Percentiles rank a stretch among this genome's conserved stretches.
These are phyloP conservation scores for Eupeodes luniger DNA, from an alignment of 2,888 invertebrate genomes.

Conservation along the genomic window DNA sequence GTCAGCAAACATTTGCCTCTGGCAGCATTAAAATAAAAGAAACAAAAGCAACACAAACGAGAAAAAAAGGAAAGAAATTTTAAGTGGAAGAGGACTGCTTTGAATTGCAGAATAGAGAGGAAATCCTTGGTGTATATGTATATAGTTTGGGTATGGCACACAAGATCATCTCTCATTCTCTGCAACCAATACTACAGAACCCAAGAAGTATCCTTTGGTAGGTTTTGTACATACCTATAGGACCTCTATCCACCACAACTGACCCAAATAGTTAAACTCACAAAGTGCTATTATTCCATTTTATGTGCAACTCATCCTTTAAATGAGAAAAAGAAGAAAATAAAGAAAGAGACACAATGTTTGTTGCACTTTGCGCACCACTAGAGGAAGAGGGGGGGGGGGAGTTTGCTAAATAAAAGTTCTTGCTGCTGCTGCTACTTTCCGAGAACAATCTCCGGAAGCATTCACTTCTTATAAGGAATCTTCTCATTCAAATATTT, in stretches of 20 bases:
- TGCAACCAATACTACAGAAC: not conserved
- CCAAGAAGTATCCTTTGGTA: constrained; percentile 14
- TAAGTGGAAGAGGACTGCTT: constrained; percentile 11
- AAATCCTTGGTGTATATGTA: not conserved
- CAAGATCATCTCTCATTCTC: not conserved
- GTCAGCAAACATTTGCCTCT: constrained; percentile 69
- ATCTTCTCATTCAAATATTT: constrained; percentile 72
- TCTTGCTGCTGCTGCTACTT: not conserved
- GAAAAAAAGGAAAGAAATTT: constrained; percentile 37
- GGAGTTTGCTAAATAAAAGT: not conserved
- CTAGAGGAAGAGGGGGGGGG: too few species aligned
- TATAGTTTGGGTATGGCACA: not conserved
- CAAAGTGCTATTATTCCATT: constrained; percentile 44
- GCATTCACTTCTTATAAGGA: constrained; percentile 48
- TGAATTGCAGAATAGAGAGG: constrained; percentile 21
- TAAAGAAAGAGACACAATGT: not conserved
- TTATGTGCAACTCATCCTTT: constrained; percentile 20
- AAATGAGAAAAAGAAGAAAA: not conserved
- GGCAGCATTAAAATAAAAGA: constrained; percentile 9
- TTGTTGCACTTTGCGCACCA: constrained; percentile 54
- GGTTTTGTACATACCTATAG: not conserved
- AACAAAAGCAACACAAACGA: constrained; percentile 38
- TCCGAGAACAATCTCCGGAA: constrained; percentile 36
- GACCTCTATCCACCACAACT: constrained; percentile 43
- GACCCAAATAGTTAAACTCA: constrained; percentile 68